Evolutionary conservation across 1,140 invertebrate genomes (phyloP).

Genomic region (Lysiphlebus fabarum): DNA sequence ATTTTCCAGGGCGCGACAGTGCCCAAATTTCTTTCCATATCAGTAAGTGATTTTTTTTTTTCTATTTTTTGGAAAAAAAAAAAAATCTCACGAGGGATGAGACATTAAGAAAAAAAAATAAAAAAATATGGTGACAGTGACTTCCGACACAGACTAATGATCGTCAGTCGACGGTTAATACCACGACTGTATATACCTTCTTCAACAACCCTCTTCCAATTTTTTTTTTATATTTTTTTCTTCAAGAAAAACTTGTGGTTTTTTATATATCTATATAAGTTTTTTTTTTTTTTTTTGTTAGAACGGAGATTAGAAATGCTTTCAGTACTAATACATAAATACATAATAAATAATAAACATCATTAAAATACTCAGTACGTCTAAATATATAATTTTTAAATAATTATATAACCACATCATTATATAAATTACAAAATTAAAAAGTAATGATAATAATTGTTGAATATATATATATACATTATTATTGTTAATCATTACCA

Average conservation of each 20-base stretch:
- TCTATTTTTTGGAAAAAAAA: slow-evolving; percentile 29
- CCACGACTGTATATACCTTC: slow-evolving; percentile 22
- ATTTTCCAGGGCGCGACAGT: not conserved
- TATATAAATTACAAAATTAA: too few species aligned
- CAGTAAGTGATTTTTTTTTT: slow-evolving; percentile 23
- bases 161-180: slow-evolving; percentile 38
- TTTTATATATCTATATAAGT: too few species aligned
- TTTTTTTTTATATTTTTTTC: slow-evolving; percentile 22
- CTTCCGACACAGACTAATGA: slow-evolving; percentile 44
- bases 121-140: slow-evolving; percentile 33
- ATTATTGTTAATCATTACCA: too few species aligned
- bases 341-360: slow-evolving; percentile 36
- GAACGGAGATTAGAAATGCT: slow-evolving; percentile 31
- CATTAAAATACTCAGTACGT: too few species aligned
- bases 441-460: too few species aligned
- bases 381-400: too few species aligned
- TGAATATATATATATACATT: too few species aligned
- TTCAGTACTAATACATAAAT: slow-evolving; percentile 33
- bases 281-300: slow-evolving; percentile 14
- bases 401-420: too few species aligned
- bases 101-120: slow-evolving; percentile 12
- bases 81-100: slow-evolving; percentile 22
- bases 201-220: slow-evolving; percentile 16
- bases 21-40: slow-evolving; percentile 19
- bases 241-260: slow-evolving; percentile 12